Evolutionary conservation across 2,797 vertebrate species (phyloP).

Genomic region (Helarctos malayanus): DNA sequence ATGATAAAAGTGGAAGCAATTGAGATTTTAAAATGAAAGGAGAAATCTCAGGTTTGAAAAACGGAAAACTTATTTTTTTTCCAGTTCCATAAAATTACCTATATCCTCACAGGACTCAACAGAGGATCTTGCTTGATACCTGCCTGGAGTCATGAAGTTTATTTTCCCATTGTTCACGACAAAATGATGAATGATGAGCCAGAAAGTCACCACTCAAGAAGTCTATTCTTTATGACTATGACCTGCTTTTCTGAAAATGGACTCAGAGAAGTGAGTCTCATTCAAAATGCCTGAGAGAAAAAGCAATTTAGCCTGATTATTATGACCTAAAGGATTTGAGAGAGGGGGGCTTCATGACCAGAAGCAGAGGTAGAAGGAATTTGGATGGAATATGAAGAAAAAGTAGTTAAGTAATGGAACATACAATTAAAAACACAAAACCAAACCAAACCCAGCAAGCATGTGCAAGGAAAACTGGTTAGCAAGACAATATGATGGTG

Average conservation of each 20-base stretch:
- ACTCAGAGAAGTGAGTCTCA: constrained; percentile 58
- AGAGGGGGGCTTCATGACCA: not conserved
- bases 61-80: constrained; percentile 50
- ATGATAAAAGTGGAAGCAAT: constrained; percentile 66
- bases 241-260: constrained; percentile 74
- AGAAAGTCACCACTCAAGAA: constrained; percentile 53
- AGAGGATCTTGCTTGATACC: constrained; percentile 71
- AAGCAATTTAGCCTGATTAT: not conserved
- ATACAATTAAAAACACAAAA: not conserved
- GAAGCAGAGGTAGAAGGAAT: not conserved
- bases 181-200: constrained; percentile 77
- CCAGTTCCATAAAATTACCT: constrained; percentile 72
- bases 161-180: constrained; percentile 65
- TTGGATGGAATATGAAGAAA: constrained; percentile 23
- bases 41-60: constrained; percentile 76
- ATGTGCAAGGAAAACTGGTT: not conserved
- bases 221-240: constrained; percentile 61
- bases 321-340: not conserved
- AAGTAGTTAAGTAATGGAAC: not conserved
- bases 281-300: constrained; percentile 59
- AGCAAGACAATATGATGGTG: not conserved
- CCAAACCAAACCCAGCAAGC: not conserved
- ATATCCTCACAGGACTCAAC: constrained; percentile 54
- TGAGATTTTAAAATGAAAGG: constrained; percentile 68
- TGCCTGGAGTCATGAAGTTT: constrained; percentile 75